Base-by-base conservation (phyloP, 2,113 vertebrate species). In the Mellivora capensis region DNA sequence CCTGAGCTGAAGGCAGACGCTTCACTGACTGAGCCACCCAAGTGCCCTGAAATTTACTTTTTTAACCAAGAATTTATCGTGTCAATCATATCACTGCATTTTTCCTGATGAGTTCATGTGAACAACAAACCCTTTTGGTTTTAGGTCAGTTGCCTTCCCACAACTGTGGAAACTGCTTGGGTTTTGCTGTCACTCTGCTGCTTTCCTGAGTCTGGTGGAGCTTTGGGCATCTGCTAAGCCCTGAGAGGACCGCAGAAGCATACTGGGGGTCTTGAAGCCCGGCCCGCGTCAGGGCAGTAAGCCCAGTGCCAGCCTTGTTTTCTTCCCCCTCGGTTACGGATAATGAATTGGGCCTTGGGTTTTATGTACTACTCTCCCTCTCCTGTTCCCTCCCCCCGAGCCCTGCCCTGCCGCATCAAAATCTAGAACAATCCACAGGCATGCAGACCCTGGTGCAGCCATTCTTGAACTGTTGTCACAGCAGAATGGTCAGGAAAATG, bases 361-460 rank as follows among this genome's bases (percentile, higher is more conserved):
- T 37, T 42, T 74, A 3, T 8, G 11, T 42, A 7, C 54, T 11
- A 9, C n/a, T 23, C 25, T 80, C 23, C 69, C 18, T 85, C 44
- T 13, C n/a, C 62, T 14, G 20, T 54, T 9, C 49, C 23, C 42
- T 42, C 15, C 31, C 14, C 29, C 0, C 8, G 27, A 54, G 25
- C 9, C 59, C 59, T 27, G 42, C 42, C 37, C 47, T 62, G 4
- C 23, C 20, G 27, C 76, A 11, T 39, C 25, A 11, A 21, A 11
- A 59, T 23, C 90, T 67, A 39, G 67, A 44, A 9, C 11, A 23
- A 20, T 42, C 76, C 0, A 0, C 18, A 11, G 0, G 29, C 21
- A 25, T 27, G 2, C 3, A 7, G 31, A 15, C 18, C 39, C 20
- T 4, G 3, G 15, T 2, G 27, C 2, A 0, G 17, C 1, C 20